phyloP scores from a whole-genome alignment of 2,797 vertebrate genomes.

The Molossus molossus region DNA sequence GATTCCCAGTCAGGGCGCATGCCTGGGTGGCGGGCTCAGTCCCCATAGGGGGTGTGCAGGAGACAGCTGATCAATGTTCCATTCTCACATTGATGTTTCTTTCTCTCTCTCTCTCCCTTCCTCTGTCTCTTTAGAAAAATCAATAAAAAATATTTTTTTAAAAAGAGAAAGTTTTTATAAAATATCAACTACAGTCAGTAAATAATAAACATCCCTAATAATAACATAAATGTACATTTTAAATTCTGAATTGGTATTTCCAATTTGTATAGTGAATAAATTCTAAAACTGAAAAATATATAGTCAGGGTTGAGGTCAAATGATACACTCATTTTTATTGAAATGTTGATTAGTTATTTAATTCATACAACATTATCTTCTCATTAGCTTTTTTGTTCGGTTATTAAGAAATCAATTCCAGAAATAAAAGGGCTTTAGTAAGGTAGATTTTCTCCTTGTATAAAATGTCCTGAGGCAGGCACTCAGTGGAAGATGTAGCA shows the following conservation, averaged over 20 bases:
- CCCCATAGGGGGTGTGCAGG: no score
- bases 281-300: neutral
- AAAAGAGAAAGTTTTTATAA: neutral
- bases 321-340: constrained; percentile 9
- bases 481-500: neutral
- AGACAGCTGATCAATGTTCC: no score
- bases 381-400: neutral
- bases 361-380: constrained; percentile 18
- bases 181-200: neutral
- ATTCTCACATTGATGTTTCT: no score
- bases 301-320: neutral
- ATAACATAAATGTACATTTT: neutral
- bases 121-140: no score
- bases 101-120: no score
- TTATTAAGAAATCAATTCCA: neutral
- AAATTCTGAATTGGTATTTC: neutral
- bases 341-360: neutral
- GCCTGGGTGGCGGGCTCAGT: no score
- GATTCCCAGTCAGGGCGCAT: no score
- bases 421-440: neutral
- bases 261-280: neutral
- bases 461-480: neutral
- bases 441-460: neutral
- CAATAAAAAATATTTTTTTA: no score
- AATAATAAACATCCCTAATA: neutral